These are phyloP conservation scores for Caranx ignobilis DNA, from an alignment of 2,113 vertebrate genomes.

Conservation along the genomic window DNA sequence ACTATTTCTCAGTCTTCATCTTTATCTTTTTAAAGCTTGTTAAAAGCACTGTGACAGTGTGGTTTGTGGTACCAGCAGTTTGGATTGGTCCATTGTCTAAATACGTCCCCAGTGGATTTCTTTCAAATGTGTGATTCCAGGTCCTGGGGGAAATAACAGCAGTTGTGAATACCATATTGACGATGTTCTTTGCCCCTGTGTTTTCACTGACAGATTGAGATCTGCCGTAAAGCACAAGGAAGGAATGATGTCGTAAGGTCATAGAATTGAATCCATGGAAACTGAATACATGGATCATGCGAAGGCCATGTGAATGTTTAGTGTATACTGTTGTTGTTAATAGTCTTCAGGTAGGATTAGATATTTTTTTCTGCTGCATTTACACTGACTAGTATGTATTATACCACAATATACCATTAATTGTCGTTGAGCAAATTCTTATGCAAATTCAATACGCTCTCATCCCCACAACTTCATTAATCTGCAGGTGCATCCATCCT, in stretches of 20 bases:
- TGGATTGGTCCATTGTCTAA: conserved; percentile 51
- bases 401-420: conserved; percentile 50
- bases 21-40: conserved; percentile 36
- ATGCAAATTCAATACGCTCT: conserved; percentile 59
- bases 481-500: conserved; percentile 62
- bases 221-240: conserved; percentile 29
- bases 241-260: conserved; percentile 45
- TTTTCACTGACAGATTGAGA: conserved; percentile 57
- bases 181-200: conserved; percentile 37
- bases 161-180: conserved; percentile 67
- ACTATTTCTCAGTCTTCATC: not conserved
- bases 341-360: not conserved
- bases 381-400: conserved; percentile 17
- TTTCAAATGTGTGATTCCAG: conserved; percentile 66
- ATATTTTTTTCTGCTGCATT: conserved; percentile 19
- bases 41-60: conserved; percentile 53
- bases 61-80: conserved; percentile 55
- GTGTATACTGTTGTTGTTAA: not conserved
- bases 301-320: not conserved
- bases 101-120: conserved; percentile 54
- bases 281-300: conserved; percentile 27
- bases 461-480: conserved; percentile 73
- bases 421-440: conserved; percentile 44
- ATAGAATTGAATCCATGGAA: conserved; percentile 31
- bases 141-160: conserved; percentile 76